Percentiles rank a stretch among this genome's conserved stretches.
These are phyloP conservation scores for Gadopsis marmoratus DNA, from an alignment of 2,797 vertebrate species.

Conservation along the genomic window DNA sequence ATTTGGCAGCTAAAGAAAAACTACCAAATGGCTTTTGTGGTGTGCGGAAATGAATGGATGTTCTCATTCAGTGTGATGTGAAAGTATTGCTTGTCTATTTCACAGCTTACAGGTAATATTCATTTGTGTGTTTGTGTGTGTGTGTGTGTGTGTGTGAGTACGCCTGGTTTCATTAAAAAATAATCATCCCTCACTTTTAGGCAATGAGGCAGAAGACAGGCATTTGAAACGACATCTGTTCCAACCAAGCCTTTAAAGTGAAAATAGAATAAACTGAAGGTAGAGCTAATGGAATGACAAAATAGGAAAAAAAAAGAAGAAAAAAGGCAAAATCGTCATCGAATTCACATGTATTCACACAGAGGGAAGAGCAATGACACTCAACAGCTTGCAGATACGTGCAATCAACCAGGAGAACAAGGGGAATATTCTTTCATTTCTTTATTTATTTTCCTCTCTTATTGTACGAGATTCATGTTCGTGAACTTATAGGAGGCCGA, in stretches of 20 bases:
- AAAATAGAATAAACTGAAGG: slow-evolving; percentile 83
- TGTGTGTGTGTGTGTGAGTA: slow-evolving; percentile 42
- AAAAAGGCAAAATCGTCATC: slow-evolving; percentile 74
- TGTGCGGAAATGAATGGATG: slow-evolving; percentile 70
- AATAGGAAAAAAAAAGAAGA: slow-evolving; percentile 50
- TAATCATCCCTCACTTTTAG: slow-evolving; percentile 84
- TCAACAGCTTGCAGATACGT: slow-evolving; percentile 63
- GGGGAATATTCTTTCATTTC: slow-evolving; percentile 47
- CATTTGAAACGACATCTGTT: slow-evolving; percentile 87
- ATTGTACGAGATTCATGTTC: slow-evolving; percentile 30
- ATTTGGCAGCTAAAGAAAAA: slow-evolving; percentile 76
- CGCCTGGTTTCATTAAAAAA: slow-evolving; percentile 84
- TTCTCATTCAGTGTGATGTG: slow-evolving; percentile 68
- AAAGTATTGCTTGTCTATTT: slow-evolving; percentile 78
- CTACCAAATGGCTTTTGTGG: slow-evolving; percentile 75
- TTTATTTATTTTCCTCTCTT: slow-evolving; percentile 39
- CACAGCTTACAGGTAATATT: slow-evolving; percentile 79
- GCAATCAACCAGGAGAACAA: slow-evolving; percentile 62
- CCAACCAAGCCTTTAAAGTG: slow-evolving; percentile 82
- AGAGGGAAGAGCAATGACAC: slow-evolving; percentile 67
- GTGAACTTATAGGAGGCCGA: slow-evolving; percentile 32
- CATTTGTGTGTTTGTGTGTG: slow-evolving; percentile 38
- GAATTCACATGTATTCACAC: slow-evolving; percentile 74
- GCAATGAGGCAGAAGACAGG: slow-evolving; percentile 85
- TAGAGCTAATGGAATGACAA: slow-evolving; percentile 82